Evolutionary conservation across 2,797 vertebrate genomes (phyloP).

Genomic region (Leptatherina wallacei): DNA sequence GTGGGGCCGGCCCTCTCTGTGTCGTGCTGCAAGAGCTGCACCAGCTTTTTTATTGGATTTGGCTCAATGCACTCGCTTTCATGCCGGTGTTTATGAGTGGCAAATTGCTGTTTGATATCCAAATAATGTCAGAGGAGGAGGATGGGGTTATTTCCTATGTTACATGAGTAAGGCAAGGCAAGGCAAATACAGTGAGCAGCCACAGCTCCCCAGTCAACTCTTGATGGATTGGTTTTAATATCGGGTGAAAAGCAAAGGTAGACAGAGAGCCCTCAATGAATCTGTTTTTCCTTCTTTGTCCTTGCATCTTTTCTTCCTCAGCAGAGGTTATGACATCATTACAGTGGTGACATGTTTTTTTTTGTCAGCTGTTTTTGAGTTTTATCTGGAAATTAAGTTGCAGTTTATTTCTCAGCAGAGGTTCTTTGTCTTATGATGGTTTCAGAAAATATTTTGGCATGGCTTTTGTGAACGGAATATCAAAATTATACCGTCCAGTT

Average conservation of each 20-base stretch:
- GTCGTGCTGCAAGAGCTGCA: slow-evolving; percentile 53
- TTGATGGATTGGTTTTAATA: slow-evolving; percentile 87
- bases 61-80: slow-evolving; percentile 55
- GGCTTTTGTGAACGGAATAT: slow-evolving; percentile 17
- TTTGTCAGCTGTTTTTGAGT: slow-evolving; percentile 5
- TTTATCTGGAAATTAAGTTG: slow-evolving; percentile 30
- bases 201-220: slow-evolving; percentile 51
- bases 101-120: slow-evolving; percentile 80
- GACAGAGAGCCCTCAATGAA: slow-evolving; percentile 49
- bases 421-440: slow-evolving; percentile 6
- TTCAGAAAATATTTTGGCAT: slow-evolving; percentile 9
- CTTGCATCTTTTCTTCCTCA: slow-evolving; percentile 26
- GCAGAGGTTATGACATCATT: slow-evolving; percentile 20
- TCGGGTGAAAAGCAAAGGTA: slow-evolving; percentile 70
- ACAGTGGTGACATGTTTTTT: slow-evolving; percentile 9
- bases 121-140: slow-evolving; percentile 66
- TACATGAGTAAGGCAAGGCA: too few species aligned
- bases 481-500: not conserved
- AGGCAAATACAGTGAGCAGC: slow-evolving; percentile 40
- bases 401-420: slow-evolving; percentile 10
- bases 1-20: slow-evolving; percentile 56
- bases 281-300: slow-evolving; percentile 45
- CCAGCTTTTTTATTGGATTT: slow-evolving; percentile 74
- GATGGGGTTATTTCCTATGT: slow-evolving; percentile 42
- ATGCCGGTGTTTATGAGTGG: slow-evolving; percentile 74